Evolutionary conservation across 2,888 invertebrate genomes (phyloP), one percentile per base, ranked within the genome.

Genomic region (Agrochola litura): DNA sequence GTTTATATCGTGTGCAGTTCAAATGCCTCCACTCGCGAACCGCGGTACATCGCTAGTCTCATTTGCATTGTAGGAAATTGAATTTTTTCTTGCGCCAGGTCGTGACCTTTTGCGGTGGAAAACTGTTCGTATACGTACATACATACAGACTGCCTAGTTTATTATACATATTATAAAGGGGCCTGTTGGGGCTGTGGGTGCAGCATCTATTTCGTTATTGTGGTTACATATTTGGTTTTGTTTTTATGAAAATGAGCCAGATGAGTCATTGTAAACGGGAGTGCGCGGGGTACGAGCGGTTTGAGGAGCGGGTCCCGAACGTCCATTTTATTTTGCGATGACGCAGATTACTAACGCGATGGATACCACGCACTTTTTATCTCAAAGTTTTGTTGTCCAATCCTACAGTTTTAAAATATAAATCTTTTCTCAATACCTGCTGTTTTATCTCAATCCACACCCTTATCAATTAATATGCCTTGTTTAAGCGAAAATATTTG

Each of bases 41-140:
- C 73, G 41, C 25, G 75, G 63, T 43, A 67, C 64, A 70, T 54
- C 54, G 69, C 65, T 41, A 41, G 49, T 56, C 71, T 79, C 68
- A 79, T 88, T 81, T 83, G 79, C 77, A 77, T 85, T 70, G 71
- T 73, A 68, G 81, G 82, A 79, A 85, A 84, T 84, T 84, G 81
- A 76, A 81, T 86, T 85, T 81, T 80, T 85, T 79, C 74, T 63
- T 77, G 58, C 67, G 58, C 71, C 49, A 43, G 67, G 70, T 69
- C 76, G 64, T 65, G 71, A 74, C 71, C 83, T 79, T 67, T 73
- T 61, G 70, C 37, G 25, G 65, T 46, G 58, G 56, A 66, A 61
- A 43, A 66, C 60, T 30, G 41, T 65, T 60, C 19, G 2, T 61
- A n/a, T 41, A 67, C 19, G 14, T 82, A 60, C 1, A 12, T 56